Conservation (phyloP, 2,113 vertebrate species). For the Sinocyclocheilus anophthalmus region DNA sequence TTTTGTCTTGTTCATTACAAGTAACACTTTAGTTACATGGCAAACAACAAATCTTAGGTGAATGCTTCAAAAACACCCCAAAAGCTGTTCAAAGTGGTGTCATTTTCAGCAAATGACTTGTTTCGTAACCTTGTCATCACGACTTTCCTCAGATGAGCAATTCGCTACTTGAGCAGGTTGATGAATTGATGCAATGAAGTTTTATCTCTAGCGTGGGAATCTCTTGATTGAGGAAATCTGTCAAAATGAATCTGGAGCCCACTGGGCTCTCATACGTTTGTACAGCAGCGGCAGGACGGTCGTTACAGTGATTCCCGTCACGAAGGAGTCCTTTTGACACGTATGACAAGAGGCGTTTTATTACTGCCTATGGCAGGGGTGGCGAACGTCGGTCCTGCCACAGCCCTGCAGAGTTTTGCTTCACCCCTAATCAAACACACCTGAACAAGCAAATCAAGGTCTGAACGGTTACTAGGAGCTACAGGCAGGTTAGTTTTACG, state of each 20-base stretch:
- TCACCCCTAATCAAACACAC: no score
- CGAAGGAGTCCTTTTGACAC: background rate
- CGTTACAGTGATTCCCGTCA: slow-evolving; percentile 4
- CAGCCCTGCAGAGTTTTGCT: no score
- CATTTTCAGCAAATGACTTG: background rate
- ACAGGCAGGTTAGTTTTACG: no score
- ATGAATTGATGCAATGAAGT: slow-evolving; percentile 20
- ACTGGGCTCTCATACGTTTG: background rate
- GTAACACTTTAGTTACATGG: background rate
- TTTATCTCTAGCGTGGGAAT: slow-evolving; percentile 14
- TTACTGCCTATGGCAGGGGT: background rate
- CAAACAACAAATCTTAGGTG: background rate
- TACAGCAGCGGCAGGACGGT: background rate
- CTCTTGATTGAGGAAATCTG: slow-evolving; percentile 31
- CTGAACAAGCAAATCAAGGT: no score
- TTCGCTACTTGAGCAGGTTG: slow-evolving; percentile 20
- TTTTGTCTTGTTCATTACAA: background rate
- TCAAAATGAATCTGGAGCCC: slow-evolving; percentile 10
- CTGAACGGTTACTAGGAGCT: no score
- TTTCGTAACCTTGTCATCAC: background rate
- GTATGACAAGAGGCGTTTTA: background rate
- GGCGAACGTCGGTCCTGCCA: no score
- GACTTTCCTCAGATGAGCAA: slow-evolving; percentile 18
- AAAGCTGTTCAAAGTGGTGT: background rate
- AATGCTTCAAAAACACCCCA: background rate